Conservation (phyloP, 2,797 vertebrate genomes). For the Sciaenops ocellatus region DNA sequence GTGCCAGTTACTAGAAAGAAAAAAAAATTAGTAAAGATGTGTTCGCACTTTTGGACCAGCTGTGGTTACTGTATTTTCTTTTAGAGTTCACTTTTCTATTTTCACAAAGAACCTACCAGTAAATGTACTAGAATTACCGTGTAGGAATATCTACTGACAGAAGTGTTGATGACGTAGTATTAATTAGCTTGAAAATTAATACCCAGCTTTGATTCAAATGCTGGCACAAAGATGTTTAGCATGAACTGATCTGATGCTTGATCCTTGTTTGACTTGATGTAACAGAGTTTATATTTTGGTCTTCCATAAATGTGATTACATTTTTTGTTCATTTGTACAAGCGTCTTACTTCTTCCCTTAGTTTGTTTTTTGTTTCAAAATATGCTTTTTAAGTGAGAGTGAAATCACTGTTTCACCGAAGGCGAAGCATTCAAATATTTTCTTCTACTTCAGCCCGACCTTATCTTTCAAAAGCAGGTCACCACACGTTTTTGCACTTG, state of each 20-base stretch:
- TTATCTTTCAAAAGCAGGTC: not conserved
- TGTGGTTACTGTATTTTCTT: constrained; percentile 72
- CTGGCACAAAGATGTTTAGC: not conserved
- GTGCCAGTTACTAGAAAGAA: constrained; percentile 48
- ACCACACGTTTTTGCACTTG: constrained; percentile 35
- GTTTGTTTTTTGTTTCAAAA: not conserved
- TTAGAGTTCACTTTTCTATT: constrained; percentile 73
- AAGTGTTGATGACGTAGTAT: constrained; percentile 7
- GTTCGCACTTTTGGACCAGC: constrained; percentile 83
- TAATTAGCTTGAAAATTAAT: constrained; percentile 19
- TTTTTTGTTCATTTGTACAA: constrained; percentile 8
- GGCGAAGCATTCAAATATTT: not conserved
- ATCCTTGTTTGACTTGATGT: constrained; percentile 30
- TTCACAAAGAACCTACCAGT: constrained; percentile 34
- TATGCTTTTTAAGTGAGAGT: no score
- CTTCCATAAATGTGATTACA: constrained; percentile 70
- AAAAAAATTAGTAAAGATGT: constrained; percentile 39
- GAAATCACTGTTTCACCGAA: not conserved
- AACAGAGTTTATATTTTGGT: constrained; percentile 72
- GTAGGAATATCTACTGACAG: constrained; percentile 11
- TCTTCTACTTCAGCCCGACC: not conserved
- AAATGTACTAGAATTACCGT: constrained; percentile 24
- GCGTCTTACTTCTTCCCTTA: constrained; percentile 27
- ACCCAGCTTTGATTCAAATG: constrained; percentile 23
- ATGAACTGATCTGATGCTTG: constrained; percentile 22